These are phyloP conservation scores for Thera obeliscata DNA, from an alignment of 2,888 invertebrate species.

Conservation along the genomic window DNA sequence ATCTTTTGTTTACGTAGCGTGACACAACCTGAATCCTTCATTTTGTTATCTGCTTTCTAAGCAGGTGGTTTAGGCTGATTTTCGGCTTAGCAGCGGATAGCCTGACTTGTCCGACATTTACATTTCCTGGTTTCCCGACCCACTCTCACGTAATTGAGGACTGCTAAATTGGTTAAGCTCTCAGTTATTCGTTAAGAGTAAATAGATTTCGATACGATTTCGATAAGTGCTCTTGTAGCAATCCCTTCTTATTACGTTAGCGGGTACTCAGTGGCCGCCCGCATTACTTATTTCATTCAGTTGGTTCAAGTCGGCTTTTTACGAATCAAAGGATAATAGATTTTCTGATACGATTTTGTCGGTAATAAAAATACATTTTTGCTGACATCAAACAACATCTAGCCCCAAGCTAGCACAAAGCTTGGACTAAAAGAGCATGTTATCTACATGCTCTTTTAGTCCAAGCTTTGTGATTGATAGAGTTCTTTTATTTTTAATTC, in stretches of 20 bases:
- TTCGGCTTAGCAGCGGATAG: background rate
- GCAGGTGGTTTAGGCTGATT: background rate
- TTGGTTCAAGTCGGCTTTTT: slow-evolving; percentile 8
- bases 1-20: background rate
- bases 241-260: slow-evolving; percentile 57
- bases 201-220: slow-evolving; percentile 66
- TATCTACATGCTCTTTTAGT: too few species aligned
- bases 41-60: background rate
- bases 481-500: too few species aligned
- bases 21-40: background rate
- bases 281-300: background rate
- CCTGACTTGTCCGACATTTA: background rate
- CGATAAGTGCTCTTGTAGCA: slow-evolving; percentile 57
- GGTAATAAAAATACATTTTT: background rate
- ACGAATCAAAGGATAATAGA: background rate
- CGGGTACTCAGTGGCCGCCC: slow-evolving; percentile 33
- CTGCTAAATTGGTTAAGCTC: slow-evolving; percentile 67
- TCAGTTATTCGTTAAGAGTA: slow-evolving; percentile 62
- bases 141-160: slow-evolving; percentile 58
- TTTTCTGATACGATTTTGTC: background rate
- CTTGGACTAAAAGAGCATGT: too few species aligned
- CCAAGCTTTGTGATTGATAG: too few species aligned
- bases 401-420: too few species aligned
- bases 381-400: too few species aligned
- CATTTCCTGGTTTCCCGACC: slow-evolving; percentile 36